Evolutionary conservation across 2,797 vertebrate species (phyloP), one percentile per base, ranked within the genome.

Genomic region (Lepilemur septentrionalis): DNA sequence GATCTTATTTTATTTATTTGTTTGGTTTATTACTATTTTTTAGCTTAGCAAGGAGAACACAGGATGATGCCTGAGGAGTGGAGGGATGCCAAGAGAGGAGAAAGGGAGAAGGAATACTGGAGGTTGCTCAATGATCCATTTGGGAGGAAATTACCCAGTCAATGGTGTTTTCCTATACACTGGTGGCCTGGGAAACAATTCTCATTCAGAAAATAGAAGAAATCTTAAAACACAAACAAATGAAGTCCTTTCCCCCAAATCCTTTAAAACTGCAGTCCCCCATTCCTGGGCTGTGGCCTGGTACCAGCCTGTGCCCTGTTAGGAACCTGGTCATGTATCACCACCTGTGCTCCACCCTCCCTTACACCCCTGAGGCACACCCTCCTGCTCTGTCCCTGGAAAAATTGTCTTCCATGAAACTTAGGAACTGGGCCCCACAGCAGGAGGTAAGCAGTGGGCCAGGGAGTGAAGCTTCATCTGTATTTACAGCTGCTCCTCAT

Each of bases 221-320:
- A 57, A 61, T 50, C 17, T 89, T 43, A 55, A 88, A 93, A 81
- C 7, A 79, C 59, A 90, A 84, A 55, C 46, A 35, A 38, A 23
- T 89, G 20, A 88, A 88, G 43, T 32, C 6, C 2, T 65, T 67
- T 2, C 0, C 5, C 25, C 3, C 20, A 84, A 65, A 2, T 35
- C 30, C 7, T 59, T 41, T 79, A 48, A 14, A 86, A 57, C 55
- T 57, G 9, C 55, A 25, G 55, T 57, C 55, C 55, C 8, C 55
- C 10, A 23, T 23, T 25, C 23, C 22, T 23, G 52, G 52, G 20
- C 20, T 55, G 7, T 55, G 20, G 20, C 52, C 52, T 3, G 3
- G 52, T 55, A 55, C 52, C 52, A 9, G 52, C 52, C 52, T 55
- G 52, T 55, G 52, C 20, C 20, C 55, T 57, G 7, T 57, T 57